Evolutionary conservation across 2,888 invertebrate genomes (phyloP).

Genomic region (Trissoscelio sp.): DNA sequence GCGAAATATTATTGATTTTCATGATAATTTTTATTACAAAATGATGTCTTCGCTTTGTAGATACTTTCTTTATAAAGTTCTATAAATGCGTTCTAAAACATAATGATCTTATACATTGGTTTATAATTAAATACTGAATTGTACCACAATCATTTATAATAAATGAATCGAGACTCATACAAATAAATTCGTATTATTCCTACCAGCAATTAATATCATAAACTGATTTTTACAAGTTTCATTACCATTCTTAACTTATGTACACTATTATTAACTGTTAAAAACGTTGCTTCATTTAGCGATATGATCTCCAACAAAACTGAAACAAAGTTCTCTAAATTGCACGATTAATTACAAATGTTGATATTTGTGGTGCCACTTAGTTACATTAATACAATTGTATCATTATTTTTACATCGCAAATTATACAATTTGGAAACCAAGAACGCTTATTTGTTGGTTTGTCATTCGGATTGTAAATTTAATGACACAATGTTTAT

Average conservation of each 20-base stretch:
- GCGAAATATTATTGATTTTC: neutral
- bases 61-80: slow-evolving; percentile 36
- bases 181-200: slow-evolving; percentile 39
- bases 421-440: slow-evolving; percentile 9
- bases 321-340: slow-evolving; percentile 52
- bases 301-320: slow-evolving; percentile 42
- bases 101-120: slow-evolving; percentile 48
- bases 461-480: slow-evolving; percentile 4
- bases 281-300: slow-evolving; percentile 16
- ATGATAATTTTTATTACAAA: neutral
- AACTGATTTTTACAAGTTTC: slow-evolving; percentile 14
- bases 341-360: slow-evolving; percentile 42
- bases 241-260: slow-evolving; percentile 15
- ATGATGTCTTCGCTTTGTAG: neutral
- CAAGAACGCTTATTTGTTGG: slow-evolving; percentile 5
- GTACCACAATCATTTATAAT: slow-evolving; percentile 39
- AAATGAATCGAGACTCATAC: slow-evolving; percentile 32
- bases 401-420: slow-evolving; percentile 17
- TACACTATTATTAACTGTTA: slow-evolving; percentile 21
- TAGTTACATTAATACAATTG: slow-evolving; percentile 7
- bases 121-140: slow-evolving; percentile 48
- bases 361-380: slow-evolving; percentile 20
- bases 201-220: slow-evolving; percentile 13
- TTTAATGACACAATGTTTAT: slow-evolving; percentile 31
- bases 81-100: slow-evolving; percentile 54